These are phyloP conservation scores for Paracanthobrama guichenoti DNA, from an alignment of 2,113 vertebrate genomes.

Conservation along the genomic window DNA sequence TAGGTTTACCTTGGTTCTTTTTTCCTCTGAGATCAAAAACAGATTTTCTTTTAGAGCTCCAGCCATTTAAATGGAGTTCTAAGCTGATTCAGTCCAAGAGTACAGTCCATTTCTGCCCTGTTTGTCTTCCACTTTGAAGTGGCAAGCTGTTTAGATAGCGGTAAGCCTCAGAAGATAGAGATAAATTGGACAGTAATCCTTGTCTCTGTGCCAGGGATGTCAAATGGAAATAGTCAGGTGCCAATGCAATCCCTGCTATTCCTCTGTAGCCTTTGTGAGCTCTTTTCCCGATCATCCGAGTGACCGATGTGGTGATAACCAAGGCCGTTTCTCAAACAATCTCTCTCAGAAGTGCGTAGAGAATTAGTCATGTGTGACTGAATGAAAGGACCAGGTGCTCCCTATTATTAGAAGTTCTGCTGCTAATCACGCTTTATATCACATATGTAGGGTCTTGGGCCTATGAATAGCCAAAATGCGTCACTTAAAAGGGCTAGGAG, in stretches of 20 bases:
- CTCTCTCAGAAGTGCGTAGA: conserved; percentile 53
- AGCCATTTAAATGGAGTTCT: conserved; percentile 69
- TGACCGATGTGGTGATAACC: conserved; percentile 40
- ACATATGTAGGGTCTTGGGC: conserved; percentile 43
- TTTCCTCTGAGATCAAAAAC: conserved; percentile 68
- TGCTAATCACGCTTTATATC: conserved; percentile 51
- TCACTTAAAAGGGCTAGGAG: conserved; percentile 69
- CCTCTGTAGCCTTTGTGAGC: conserved; percentile 73
- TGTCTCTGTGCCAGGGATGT: conserved; percentile 71
- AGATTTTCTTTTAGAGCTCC: conserved; percentile 62
- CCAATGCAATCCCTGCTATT: conserved; percentile 66
- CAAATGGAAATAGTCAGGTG: conserved; percentile 75
- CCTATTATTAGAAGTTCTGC: conserved; percentile 64
- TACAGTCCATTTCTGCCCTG: conserved; percentile 60
- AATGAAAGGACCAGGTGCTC: conserved; percentile 76
- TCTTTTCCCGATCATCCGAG: conserved; percentile 61
- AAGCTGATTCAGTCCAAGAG: conserved; percentile 68
- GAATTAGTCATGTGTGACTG: conserved; percentile 57
- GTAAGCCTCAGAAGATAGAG: conserved; percentile 73
- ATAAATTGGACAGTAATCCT: conserved; percentile 76
- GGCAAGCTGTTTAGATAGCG: conserved; percentile 69
- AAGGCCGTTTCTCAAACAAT: conserved; percentile 54
- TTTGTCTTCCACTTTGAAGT: conserved; percentile 75
- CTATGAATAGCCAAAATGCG: conserved; percentile 65
- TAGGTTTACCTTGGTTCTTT: conserved; percentile 51